Evolutionary conservation across 2,888 invertebrate species (phyloP).

Genomic region (Zaprionus lineosus): DNA sequence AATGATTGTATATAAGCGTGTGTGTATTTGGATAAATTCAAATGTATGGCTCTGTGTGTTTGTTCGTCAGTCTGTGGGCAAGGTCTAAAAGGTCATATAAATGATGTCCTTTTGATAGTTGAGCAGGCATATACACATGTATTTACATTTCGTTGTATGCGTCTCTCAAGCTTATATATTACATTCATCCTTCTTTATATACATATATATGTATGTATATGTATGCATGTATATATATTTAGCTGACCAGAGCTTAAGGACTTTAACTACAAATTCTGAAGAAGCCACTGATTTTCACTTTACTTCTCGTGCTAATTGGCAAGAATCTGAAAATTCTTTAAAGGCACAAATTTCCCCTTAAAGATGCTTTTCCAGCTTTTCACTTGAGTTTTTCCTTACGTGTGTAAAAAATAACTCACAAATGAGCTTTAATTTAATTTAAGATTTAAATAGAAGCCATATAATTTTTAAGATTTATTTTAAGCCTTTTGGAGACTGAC

Average conservation of each 20-base stretch:
- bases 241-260: not conserved
- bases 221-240: not conserved
- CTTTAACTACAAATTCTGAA: not conserved
- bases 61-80: not conserved
- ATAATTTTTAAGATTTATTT: too few species aligned
- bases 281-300: not conserved
- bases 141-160: too few species aligned
- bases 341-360: not conserved
- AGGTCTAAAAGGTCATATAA: not conserved
- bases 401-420: too few species aligned
- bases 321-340: not conserved
- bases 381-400: too few species aligned
- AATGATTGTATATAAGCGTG: conserved; percentile 11
- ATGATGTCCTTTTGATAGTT: conserved; percentile 25
- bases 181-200: not conserved
- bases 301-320: not conserved
- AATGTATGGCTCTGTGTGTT: not conserved
- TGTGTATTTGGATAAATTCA: not conserved
- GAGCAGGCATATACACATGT: conserved; percentile 13
- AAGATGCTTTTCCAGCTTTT: too few species aligned
- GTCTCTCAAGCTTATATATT: too few species aligned
- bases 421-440: too few species aligned
- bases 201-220: not conserved
- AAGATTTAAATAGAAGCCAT: too few species aligned
- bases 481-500: too few species aligned